These are phyloP conservation scores for Caradrina clavipalpis DNA, from an alignment of 2,888 invertebrate genomes.

Conservation along the genomic window DNA sequence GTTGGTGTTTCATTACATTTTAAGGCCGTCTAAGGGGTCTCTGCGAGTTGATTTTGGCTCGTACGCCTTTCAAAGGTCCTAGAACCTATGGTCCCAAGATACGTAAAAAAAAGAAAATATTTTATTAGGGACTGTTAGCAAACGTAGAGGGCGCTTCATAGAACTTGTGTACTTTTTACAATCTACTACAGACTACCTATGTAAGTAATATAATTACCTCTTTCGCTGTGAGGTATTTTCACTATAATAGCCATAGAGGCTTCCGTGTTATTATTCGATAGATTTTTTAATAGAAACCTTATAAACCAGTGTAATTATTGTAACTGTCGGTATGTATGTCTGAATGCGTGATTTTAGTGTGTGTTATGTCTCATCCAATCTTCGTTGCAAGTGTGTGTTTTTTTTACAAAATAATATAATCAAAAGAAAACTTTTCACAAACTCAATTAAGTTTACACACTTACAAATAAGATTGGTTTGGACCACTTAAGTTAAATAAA, in stretches of 20 bases:
- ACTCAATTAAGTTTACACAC: slow-evolving; percentile 14
- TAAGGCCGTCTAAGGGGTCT: no score
- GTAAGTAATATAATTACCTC: slow-evolving; percentile 3
- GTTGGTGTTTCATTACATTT: no score
- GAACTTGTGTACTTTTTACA: slow-evolving; percentile 5
- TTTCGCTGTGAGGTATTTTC: slow-evolving; percentile 15
- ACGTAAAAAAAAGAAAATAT: no score
- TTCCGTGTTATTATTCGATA: slow-evolving; percentile 28
- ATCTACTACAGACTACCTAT: slow-evolving; percentile 14
- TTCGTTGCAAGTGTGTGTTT: slow-evolving; percentile 39
- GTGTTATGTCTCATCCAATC: slow-evolving; percentile 47
- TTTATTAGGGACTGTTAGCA: slow-evolving; percentile 33
- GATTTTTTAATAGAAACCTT: slow-evolving; percentile 41
- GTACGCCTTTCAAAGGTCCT: no score
- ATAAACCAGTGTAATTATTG: slow-evolving; percentile 67
- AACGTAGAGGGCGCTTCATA: slow-evolving; percentile 1
- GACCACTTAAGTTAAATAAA: slow-evolving; percentile 42
- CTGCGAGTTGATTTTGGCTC: no score
- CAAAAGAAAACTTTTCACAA: not conserved
- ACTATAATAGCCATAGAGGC: slow-evolving; percentile 14
- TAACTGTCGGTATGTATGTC: slow-evolving; percentile 54
- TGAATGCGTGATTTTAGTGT: slow-evolving; percentile 49
- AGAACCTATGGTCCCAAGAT: no score
- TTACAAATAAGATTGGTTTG: slow-evolving; percentile 50
- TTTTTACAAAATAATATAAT: not conserved